Evolutionary conservation across 1,140 invertebrate species (phyloP).

Genomic region (Aphis craccivora): DNA sequence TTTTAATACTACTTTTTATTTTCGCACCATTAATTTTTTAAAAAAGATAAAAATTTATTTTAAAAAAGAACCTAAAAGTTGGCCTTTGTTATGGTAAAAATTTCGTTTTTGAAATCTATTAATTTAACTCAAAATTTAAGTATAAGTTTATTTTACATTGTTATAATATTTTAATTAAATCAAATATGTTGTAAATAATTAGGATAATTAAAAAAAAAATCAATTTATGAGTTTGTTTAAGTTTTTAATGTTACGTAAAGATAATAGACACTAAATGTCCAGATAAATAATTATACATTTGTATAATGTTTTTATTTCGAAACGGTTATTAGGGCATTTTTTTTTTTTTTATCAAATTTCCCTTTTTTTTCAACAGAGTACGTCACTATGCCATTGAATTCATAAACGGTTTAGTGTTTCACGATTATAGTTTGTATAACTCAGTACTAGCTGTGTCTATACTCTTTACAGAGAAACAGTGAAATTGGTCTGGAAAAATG

Average conservation of each 20-base stretch:
- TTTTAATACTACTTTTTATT: constrained; percentile 55
- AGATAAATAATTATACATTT: not conserved
- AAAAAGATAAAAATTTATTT: constrained; percentile 1
- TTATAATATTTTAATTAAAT: not conserved
- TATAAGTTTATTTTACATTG: not conserved
- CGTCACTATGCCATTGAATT: not conserved
- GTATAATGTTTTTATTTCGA: not conserved
- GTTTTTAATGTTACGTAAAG: not conserved
- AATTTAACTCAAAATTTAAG: not conserved
- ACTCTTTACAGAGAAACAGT: not conserved
- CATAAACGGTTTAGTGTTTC: not conserved
- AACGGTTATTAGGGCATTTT: not conserved
- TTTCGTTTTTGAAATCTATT: not conserved
- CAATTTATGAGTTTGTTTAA: no score
- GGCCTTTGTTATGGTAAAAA: not conserved
- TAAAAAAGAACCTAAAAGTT: not conserved
- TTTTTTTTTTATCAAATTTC: not conserved
- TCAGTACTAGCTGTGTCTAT: not conserved
- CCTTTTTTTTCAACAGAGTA: not conserved
- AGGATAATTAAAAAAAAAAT: not conserved
- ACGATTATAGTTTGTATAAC: constrained; percentile 9
- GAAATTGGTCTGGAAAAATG: constrained; percentile 38
- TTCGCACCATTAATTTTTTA: constrained; percentile 53
- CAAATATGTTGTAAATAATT: not conserved
- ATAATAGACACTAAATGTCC: not conserved